These are phyloP conservation scores for Monomorium pharaonis DNA, from an alignment of 1,140 invertebrate genomes.

Conservation along the genomic window DNA sequence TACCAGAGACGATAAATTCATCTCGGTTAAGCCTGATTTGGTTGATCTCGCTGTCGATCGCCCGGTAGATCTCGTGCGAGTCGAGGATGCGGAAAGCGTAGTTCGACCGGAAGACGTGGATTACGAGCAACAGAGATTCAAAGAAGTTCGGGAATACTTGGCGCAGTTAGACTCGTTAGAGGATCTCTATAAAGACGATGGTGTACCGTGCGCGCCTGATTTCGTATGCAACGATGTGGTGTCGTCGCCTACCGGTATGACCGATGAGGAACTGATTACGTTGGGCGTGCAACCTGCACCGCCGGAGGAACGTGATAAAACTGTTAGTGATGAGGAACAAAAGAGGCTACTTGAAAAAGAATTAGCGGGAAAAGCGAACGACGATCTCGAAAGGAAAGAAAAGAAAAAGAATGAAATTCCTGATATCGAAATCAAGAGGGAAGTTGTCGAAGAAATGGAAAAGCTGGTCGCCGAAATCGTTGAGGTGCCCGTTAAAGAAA, in stretches of 20 bases:
- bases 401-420: background rate
- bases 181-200: slow-evolving; percentile 44
- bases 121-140: background rate
- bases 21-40: slow-evolving; percentile 33
- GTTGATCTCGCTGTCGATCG: slow-evolving; percentile 49
- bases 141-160: slow-evolving; percentile 31
- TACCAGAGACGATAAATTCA: slow-evolving; percentile 28
- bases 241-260: slow-evolving; percentile 24
- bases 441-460: background rate
- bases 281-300: background rate
- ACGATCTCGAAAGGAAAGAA: background rate
- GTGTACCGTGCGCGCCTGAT: slow-evolving; percentile 46
- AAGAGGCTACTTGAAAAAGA: slow-evolving; percentile 6
- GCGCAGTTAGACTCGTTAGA: slow-evolving; percentile 29
- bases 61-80: background rate
- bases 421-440: background rate
- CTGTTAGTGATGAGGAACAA: background rate
- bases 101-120: slow-evolving; percentile 42
- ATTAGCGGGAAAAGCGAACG: background rate
- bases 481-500: background rate
- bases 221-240: slow-evolving; percentile 63
- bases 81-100: background rate
- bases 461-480: background rate
- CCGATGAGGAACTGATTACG: slow-evolving; percentile 33
- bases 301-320: background rate